These are phyloP conservation scores for Falco rusticolus DNA, from an alignment of 2,797 vertebrate species.

Conservation along the genomic window DNA sequence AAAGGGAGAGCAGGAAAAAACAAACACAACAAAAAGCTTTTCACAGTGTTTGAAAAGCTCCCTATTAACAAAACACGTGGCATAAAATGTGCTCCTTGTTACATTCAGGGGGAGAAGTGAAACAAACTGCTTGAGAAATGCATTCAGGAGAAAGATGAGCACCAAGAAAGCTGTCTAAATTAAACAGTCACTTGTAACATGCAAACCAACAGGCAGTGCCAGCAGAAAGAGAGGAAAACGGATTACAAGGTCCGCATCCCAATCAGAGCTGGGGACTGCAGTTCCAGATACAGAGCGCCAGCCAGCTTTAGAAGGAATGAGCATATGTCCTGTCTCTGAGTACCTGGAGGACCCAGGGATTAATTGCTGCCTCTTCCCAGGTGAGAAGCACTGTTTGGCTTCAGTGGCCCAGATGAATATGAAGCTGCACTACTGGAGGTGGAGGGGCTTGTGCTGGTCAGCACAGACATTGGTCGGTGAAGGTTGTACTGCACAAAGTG, in stretches of 20 bases:
- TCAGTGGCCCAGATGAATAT: neutral
- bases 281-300: neutral
- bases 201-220: constrained; percentile 45
- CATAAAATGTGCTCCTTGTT: constrained; percentile 41
- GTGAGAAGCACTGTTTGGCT: neutral
- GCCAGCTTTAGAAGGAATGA: neutral
- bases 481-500: neutral
- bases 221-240: constrained; percentile 12
- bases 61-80: constrained; percentile 65
- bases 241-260: constrained; percentile 42
- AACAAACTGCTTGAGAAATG: constrained; percentile 50
- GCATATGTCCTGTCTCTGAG: neutral
- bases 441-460: neutral
- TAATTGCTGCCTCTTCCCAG: neutral
- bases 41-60: constrained; percentile 72
- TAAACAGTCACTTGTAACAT: constrained; percentile 31
- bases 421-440: neutral
- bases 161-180: constrained; percentile 22
- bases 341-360: neutral
- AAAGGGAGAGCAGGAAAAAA: constrained; percentile 59
- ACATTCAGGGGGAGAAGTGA: neutral
- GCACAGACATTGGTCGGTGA: neutral
- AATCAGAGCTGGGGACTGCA: constrained; percentile 17
- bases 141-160: constrained; percentile 20
- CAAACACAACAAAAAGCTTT: constrained; percentile 74